A percentile compares a stretch with the other conserved stretches of the same genome.
phyloP scores from a whole-genome alignment of 2,113 vertebrate species.

The Morone saxatilis region DNA sequence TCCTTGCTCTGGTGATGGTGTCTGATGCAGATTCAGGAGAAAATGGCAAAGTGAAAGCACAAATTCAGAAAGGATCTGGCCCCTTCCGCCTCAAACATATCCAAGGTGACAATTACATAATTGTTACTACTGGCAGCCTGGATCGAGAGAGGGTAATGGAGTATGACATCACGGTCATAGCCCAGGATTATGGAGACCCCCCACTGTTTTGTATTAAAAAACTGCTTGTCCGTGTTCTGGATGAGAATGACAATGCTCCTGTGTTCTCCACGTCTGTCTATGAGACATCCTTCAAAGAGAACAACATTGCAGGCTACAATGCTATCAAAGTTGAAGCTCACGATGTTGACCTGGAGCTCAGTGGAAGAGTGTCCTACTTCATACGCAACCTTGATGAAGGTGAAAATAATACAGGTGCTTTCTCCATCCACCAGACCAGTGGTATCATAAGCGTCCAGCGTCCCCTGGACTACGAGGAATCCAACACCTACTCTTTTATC shows the following conservation, averaged over 20 bases:
- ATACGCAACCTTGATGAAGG: slow-evolving; percentile 80
- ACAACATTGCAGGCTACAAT: slow-evolving; percentile 80
- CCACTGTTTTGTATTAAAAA: slow-evolving; percentile 83
- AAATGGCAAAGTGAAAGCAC: slow-evolving; percentile 87
- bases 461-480: slow-evolving; percentile 89
- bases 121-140: slow-evolving; percentile 88
- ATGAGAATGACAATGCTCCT: slow-evolving; percentile 93
- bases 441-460: slow-evolving; percentile 87
- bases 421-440: slow-evolving; percentile 86
- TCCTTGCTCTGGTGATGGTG: slow-evolving; percentile 90
- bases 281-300: slow-evolving; percentile 85
- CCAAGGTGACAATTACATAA: slow-evolving; percentile 88
- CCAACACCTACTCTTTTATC: slow-evolving; percentile 85
- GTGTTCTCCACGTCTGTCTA: slow-evolving; percentile 87
- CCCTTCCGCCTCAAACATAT: slow-evolving; percentile 90
- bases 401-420: slow-evolving; percentile 47
- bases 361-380: slow-evolving; percentile 88
- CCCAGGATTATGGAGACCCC: slow-evolving; percentile 86
- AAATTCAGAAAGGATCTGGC: slow-evolving; percentile 83
- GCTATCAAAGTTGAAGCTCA: slow-evolving; percentile 87
- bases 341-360: slow-evolving; percentile 88
- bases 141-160: slow-evolving; percentile 89
- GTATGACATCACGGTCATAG: slow-evolving; percentile 89
- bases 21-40: slow-evolving; percentile 90
- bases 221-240: slow-evolving; percentile 88